Evolutionary conservation across 2,113 vertebrate genomes (phyloP).

Genomic region (Catharus fuscescens): DNA sequence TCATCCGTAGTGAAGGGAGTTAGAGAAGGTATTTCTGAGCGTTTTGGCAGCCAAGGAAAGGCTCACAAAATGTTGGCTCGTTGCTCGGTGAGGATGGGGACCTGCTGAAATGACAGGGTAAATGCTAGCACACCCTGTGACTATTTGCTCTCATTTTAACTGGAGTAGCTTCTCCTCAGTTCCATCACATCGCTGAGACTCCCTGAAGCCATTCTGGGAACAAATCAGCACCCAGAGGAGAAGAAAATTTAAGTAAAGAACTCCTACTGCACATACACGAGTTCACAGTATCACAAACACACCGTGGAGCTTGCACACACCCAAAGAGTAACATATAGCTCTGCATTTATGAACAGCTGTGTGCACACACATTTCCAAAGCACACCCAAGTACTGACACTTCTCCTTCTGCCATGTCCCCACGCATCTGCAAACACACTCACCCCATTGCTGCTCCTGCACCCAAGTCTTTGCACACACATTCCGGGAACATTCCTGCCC

Average conservation of each 20-base stretch:
- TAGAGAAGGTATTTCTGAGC: neutral
- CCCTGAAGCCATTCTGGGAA: neutral
- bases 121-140: neutral
- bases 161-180: neutral
- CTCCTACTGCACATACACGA: neutral
- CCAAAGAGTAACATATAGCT: neutral
- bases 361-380: neutral
- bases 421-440: neutral
- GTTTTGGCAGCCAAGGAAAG: neutral
- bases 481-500: neutral
- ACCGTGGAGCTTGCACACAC: neutral
- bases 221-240: neutral
- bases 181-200: neutral
- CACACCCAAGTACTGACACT: neutral
- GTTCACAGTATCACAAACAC: neutral
- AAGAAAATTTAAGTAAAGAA: neutral
- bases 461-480: neutral
- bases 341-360: neutral
- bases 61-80: neutral
- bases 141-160: neutral
- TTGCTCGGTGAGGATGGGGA: neutral
- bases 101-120: neutral
- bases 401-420: neutral
- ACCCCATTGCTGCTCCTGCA: neutral
- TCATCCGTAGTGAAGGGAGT: neutral